A percentile compares a stretch with the other conserved stretches of the same genome.
Conservation (phyloP, 2,797 vertebrate species). For the Poecile montanus region DNA sequence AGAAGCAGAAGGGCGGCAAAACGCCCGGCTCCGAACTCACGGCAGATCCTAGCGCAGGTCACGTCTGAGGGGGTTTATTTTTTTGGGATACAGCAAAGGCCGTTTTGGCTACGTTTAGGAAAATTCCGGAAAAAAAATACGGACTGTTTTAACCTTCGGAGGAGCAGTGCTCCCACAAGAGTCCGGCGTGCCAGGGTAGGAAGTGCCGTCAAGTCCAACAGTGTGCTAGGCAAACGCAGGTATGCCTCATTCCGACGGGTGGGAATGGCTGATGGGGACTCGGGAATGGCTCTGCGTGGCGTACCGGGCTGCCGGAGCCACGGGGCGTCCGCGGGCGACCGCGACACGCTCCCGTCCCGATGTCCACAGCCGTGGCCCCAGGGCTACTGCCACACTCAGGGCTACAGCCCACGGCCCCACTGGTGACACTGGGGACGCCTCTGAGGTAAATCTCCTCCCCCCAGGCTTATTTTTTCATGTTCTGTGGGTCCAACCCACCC, state of each 20-base stretch:
- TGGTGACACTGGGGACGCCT: neutral
- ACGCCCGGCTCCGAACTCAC: neutral
- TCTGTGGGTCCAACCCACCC: neutral
- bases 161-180: neutral
- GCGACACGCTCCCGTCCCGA: neutral
- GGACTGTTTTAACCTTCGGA: neutral
- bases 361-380: neutral
- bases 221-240: fast-evolving
- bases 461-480: neutral
- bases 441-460: neutral
- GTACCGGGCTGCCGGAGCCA: neutral
- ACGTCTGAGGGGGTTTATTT: neutral
- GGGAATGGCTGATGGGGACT: neutral
- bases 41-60: neutral
- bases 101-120: neutral
- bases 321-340: neutral
- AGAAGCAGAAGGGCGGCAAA: neutral
- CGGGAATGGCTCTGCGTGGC: neutral
- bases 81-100: neutral
- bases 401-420: neutral
- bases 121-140: slow-evolving; percentile 32
- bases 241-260: neutral
- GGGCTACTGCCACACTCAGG: neutral
- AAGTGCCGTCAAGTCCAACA: neutral
- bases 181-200: neutral